phyloP scores from a whole-genome alignment of 1,140 invertebrate genomes.

The Hylaeus anthracinus region DNA sequence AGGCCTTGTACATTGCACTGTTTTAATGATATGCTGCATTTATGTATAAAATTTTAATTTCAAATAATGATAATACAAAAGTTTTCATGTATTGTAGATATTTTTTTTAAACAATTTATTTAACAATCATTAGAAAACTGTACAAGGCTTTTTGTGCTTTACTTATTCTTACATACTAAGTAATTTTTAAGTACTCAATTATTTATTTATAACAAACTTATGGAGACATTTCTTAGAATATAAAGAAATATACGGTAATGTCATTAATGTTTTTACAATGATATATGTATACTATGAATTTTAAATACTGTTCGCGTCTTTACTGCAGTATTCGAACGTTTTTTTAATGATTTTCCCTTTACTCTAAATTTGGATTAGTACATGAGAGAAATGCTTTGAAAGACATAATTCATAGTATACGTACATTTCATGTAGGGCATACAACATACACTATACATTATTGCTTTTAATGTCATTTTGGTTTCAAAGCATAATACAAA shows the following conservation, averaged over 20 bases:
- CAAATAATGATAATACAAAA: constrained; percentile 11
- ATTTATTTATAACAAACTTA: constrained; percentile 52
- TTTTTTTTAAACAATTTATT: constrained; percentile 26
- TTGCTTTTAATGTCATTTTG: constrained; percentile 36
- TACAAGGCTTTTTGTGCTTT: constrained; percentile 60
- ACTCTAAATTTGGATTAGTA: not conserved
- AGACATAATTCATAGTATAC: constrained; percentile 19
- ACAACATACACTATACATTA: constrained; percentile 13
- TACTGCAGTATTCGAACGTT: not conserved
- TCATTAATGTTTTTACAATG: constrained; percentile 10
- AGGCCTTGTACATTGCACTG: constrained; percentile 37
- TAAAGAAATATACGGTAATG: constrained; percentile 49
- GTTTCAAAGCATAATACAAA: constrained; percentile 33
- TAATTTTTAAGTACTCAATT: constrained; percentile 68
- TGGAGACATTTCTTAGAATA: constrained; percentile 39
- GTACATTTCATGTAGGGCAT: not conserved
- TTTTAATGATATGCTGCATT: not conserved
- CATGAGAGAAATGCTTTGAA: not conserved
- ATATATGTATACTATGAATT: constrained; percentile 24
- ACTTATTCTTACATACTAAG: constrained; percentile 40
- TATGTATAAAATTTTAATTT: not conserved
- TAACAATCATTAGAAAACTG: constrained; percentile 46
- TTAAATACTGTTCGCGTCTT: not conserved
- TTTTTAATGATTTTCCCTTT: not conserved
- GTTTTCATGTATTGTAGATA: not conserved